phyloP scores from a whole-genome alignment of 2,113 vertebrate genomes.

The Narcine bancroftii region DNA sequence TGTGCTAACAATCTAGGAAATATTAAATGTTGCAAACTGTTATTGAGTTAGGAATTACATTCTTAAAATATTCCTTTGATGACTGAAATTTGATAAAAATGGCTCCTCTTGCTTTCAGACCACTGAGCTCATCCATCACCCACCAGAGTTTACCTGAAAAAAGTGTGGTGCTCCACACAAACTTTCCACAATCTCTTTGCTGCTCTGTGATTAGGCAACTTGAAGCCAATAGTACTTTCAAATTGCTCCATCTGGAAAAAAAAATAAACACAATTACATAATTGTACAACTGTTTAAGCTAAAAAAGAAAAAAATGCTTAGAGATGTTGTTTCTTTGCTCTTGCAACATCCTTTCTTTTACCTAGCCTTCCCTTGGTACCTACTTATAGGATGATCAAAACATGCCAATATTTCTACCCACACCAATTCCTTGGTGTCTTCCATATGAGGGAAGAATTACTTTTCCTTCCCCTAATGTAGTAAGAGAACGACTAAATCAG shows the following conservation, averaged over 20 bases:
- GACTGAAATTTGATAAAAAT: no score
- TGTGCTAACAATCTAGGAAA: no score
- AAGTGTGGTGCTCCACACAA: conserved; percentile 96
- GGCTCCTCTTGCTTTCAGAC: no score
- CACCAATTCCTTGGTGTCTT: neutral
- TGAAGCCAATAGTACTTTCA: conserved; percentile 96
- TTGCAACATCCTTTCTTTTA: neutral
- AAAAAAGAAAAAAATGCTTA: no score
- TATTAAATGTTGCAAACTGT: no score
- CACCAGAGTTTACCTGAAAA: conserved; percentile 75
- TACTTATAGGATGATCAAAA: neutral
- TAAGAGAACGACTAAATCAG: no score
- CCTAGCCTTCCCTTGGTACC: neutral
- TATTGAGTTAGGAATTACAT: no score
- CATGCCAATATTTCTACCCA: neutral
- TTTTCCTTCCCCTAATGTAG: neutral
- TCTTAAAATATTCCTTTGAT: no score
- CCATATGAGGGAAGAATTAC: neutral
- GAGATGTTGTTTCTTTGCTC: neutral
- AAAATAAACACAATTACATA: conserved; percentile 42
- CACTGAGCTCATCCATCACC: neutral
- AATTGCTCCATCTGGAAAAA: conserved; percentile 82
- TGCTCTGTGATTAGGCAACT: conserved; percentile 86
- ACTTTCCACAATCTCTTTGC: conserved; percentile 96
- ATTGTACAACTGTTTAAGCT: neutral